phyloP scores from a whole-genome alignment of 2,888 invertebrate genomes.

The Mantis religiosa region DNA sequence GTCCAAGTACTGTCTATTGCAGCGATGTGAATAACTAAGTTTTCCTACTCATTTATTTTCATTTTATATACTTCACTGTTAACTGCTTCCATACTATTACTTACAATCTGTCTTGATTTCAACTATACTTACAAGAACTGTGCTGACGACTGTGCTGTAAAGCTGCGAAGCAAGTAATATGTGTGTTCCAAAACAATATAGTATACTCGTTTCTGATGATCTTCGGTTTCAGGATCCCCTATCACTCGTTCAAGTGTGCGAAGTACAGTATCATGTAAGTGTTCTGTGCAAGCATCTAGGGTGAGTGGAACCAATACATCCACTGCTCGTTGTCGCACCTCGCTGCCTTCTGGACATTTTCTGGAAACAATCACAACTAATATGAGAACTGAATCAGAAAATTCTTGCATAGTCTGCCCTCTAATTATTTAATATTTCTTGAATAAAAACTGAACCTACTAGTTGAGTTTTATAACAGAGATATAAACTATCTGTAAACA shows the following conservation, averaged over 20 bases:
- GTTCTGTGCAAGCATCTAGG: constrained; percentile 72
- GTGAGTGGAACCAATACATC: constrained; percentile 71
- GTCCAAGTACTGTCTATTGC: no score
- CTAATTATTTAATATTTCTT: no score
- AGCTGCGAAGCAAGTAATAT: constrained; percentile 54
- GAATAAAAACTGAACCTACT: no score
- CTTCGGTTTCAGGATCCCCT: constrained; percentile 60
- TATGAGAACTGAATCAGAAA: background rate
- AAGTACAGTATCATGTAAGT: constrained; percentile 56
- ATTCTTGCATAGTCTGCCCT: background rate
- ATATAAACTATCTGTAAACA: no score
- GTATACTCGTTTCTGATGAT: constrained; percentile 61
- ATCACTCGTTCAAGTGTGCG: constrained; percentile 57
- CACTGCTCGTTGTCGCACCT: constrained; percentile 59
- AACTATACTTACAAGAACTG: constrained; percentile 4
- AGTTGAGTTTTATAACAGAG: no score
- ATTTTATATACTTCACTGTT: no score
- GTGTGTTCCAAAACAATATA: constrained; percentile 62
- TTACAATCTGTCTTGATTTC: no score
- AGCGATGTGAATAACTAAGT: no score
- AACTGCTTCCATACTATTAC: no score
- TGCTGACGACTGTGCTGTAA: constrained; percentile 26
- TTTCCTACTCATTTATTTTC: no score
- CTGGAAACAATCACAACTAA: constrained; percentile 32
- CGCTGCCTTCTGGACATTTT: constrained; percentile 58